phyloP scores from a whole-genome alignment of 2,113 vertebrate species.

The Actenoides hombroni region DNA sequence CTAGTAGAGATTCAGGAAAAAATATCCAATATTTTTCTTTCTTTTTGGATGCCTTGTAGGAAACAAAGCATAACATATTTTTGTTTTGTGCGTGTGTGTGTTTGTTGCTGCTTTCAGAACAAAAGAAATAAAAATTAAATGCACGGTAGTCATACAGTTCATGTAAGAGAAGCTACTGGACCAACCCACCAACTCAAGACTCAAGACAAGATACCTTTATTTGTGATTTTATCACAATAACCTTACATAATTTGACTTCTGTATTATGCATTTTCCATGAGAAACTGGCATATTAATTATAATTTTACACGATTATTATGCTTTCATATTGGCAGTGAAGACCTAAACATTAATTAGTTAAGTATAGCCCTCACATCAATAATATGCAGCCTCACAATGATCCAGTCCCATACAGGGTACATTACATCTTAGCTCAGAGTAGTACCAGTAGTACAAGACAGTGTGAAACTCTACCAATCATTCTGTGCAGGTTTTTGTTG shows the following conservation, averaged over 20 bases:
- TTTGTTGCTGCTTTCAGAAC: neutral
- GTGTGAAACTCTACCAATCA: neutral
- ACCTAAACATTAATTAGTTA: neutral
- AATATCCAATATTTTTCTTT: rapidly evolving
- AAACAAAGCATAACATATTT: neutral
- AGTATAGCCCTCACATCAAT: neutral
- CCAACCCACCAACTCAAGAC: neutral
- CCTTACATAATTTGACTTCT: neutral
- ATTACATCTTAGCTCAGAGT: neutral
- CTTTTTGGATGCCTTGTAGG: neutral
- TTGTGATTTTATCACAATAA: neutral
- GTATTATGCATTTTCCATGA: neutral
- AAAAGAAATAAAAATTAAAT: neutral
- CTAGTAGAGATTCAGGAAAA: neutral
- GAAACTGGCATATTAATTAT: neutral
- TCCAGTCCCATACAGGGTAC: neutral
- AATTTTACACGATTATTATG: neutral
- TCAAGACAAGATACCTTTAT: neutral
- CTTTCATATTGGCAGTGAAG: neutral
- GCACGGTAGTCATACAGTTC: neutral
- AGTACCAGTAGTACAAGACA: neutral
- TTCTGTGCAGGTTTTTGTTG: neutral
- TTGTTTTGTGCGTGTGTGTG: neutral
- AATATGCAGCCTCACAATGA: neutral
- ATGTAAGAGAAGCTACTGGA: neutral